phyloP scores from a whole-genome alignment of 2,113 vertebrate species.

The Elgaria multicarinata region DNA sequence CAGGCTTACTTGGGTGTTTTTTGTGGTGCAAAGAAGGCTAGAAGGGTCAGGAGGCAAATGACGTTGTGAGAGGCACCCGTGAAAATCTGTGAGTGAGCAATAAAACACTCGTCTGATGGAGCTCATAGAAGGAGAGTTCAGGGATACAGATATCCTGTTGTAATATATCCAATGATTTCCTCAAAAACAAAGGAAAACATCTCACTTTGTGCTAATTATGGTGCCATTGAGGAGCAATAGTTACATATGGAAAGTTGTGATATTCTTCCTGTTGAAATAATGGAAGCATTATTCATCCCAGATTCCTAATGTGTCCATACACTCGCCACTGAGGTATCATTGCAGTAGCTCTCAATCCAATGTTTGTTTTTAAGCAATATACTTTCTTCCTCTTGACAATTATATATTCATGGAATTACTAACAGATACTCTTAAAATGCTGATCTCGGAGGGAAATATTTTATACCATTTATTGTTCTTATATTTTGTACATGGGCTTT shows the following conservation, averaged over 20 bases:
- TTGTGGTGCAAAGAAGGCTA: too few species aligned
- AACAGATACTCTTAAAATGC: slow-evolving; percentile 40
- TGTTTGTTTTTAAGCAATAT: slow-evolving; percentile 62
- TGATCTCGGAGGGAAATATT: slow-evolving; percentile 48
- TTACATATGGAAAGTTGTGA: neutral
- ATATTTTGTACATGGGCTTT: slow-evolving; percentile 55
- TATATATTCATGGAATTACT: slow-evolving; percentile 49
- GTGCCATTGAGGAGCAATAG: neutral
- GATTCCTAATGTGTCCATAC: slow-evolving; percentile 34
- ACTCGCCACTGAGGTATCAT: slow-evolving; percentile 51
- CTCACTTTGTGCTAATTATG: neutral
- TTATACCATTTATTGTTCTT: slow-evolving; percentile 47
- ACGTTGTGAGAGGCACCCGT: too few species aligned
- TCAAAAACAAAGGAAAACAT: neutral
- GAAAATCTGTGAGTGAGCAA: too few species aligned
- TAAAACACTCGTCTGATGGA: too few species aligned
- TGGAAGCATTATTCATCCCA: slow-evolving; percentile 38
- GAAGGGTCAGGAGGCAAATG: too few species aligned
- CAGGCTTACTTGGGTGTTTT: too few species aligned
- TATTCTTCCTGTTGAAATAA: slow-evolving; percentile 36
- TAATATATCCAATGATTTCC: neutral
- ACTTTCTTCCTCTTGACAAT: slow-evolving; percentile 57
- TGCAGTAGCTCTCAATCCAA: slow-evolving; percentile 50
- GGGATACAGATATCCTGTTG: neutral
- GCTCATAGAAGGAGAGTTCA: too few species aligned